A percentile compares a stretch with the other conserved stretches of the same genome.
Evolutionary conservation across 2,888 invertebrate species (phyloP).

Genomic region (Muscina levida): DNA sequence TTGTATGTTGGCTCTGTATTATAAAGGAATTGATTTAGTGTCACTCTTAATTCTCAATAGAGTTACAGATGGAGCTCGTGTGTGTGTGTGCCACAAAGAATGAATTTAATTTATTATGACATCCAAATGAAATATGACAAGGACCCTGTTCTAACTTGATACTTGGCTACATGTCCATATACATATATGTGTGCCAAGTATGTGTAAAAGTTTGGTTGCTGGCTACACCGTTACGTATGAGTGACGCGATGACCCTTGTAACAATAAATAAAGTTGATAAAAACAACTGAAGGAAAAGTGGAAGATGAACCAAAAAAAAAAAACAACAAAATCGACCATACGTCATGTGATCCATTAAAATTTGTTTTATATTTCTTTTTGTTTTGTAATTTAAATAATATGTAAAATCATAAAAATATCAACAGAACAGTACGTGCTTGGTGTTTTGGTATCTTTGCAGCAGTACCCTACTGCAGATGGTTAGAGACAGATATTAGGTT

Average conservation of each 20-base stretch:
- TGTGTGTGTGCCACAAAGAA: constrained; percentile 11
- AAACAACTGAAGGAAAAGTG: neutral
- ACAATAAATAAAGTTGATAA: neutral
- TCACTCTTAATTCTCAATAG: too few relatives aligned
- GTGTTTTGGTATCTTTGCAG: neutral
- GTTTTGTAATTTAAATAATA: neutral
- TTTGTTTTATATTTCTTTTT: neutral
- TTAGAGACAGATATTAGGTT: too few relatives aligned
- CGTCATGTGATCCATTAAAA: neutral
- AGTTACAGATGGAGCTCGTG: too few relatives aligned
- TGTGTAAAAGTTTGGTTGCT: too few relatives aligned
- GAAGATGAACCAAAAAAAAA: neutral
- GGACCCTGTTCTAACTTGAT: constrained; percentile 6
- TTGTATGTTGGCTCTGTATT: too few relatives aligned
- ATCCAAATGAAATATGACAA: constrained; percentile 33
- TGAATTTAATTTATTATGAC: constrained; percentile 42
- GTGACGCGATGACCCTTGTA: neutral
- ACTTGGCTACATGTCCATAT: neutral
- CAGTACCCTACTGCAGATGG: too few relatives aligned
- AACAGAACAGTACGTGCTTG: neutral
- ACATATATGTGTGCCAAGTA: too few relatives aligned
- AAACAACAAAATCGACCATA: neutral
- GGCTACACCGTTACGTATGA: neutral
- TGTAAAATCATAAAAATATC: neutral
- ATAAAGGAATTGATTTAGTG: too few relatives aligned